Evolutionary conservation across 1,140 invertebrate species (phyloP), one percentile per base, ranked within the genome.

Genomic region (Drosophila pandora): DNA sequence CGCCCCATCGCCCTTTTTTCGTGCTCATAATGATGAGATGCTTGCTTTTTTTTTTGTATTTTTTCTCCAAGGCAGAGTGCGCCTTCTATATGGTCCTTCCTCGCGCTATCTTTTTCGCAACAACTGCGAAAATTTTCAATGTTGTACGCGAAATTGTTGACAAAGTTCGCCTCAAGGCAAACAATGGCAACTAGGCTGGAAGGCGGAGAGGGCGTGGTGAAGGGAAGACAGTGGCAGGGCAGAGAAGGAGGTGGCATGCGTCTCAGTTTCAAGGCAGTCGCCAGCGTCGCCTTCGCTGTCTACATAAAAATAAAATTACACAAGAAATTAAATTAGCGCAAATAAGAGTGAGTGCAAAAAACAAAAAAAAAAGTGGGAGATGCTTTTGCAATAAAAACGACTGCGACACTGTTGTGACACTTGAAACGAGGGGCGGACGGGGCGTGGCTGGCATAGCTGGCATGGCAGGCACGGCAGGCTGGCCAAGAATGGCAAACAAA

Each of bases 251-350:
- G 34, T 3, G 48, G n/a, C 3, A 25, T 17, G 23, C 48, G 60
- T 75, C 74, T 87, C 82, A 88, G 78, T 88, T 87, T 88, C 82
- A 88, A 87, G 82, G 82, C 83, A 85, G 73, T 55, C 28, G 39
- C 48, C 53, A 59, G 13, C n/a, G 48, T 60, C 65, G 58, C 71
- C 71, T 72, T 70, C 70, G 78, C 72, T 68, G 82, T 74, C 81
- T 75, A 85, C 82, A 85, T 85, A 87, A 87, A 87, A 87, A 87
- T 82, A 76, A 82, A 87, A 87, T 87, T 87, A 88, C 82, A 88
- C 79, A 82, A 88, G 83, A 82, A 87, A 87, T 87, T 75, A 87
- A 87, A 87, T 87, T 88, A 87, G 82, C 82, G 82, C 78, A 87
- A 85, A 82, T 81, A 87, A 78, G 78, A 82, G 78, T 6, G 25